Evolutionary conservation across 2,113 vertebrate genomes (phyloP).

Genomic region (Oncorhynchus clarkii): DNA sequence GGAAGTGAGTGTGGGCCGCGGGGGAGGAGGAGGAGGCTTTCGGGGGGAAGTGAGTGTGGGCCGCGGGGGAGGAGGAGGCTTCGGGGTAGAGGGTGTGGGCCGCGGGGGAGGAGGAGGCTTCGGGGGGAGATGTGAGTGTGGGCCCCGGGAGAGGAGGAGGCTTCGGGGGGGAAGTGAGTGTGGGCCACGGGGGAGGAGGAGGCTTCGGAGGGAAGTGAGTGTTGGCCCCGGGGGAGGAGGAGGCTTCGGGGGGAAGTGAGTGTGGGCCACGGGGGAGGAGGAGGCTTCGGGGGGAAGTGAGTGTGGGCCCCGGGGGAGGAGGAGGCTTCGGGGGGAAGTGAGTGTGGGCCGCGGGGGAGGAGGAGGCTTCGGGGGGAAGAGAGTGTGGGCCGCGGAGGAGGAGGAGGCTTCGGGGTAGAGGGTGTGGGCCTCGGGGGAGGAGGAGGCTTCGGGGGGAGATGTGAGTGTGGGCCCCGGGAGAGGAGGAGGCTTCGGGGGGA

Average conservation of each 20-base stretch:
- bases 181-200: slow-evolving; percentile 11
- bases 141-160: slow-evolving; percentile 52
- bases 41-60: slow-evolving; percentile 79
- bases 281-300: slow-evolving; percentile 83
- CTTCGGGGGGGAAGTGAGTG: slow-evolving; percentile 84
- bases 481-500: slow-evolving; percentile 84
- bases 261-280: slow-evolving; percentile 52
- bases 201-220: no score
- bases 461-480: slow-evolving; percentile 70
- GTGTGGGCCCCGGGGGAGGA: slow-evolving; percentile 12
- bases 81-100: no score
- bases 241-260: slow-evolving; percentile 88
- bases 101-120: slow-evolving; percentile 84
- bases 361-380: slow-evolving; percentile 88
- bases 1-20: no score
- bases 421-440: slow-evolving; percentile 41
- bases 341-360: slow-evolving; percentile 71
- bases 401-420: slow-evolving; percentile 80
- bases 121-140: slow-evolving; percentile 82
- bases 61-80: slow-evolving; percentile 11
- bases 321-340: no score
- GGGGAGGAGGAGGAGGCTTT: slow-evolving; percentile 67
- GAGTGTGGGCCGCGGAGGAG: slow-evolving; percentile 53
- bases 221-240: slow-evolving; percentile 77
- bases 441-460: no score